Base-by-base conservation (phyloP, 1,140 invertebrate genomes). In the Gonatopus flavifemur region DNA sequence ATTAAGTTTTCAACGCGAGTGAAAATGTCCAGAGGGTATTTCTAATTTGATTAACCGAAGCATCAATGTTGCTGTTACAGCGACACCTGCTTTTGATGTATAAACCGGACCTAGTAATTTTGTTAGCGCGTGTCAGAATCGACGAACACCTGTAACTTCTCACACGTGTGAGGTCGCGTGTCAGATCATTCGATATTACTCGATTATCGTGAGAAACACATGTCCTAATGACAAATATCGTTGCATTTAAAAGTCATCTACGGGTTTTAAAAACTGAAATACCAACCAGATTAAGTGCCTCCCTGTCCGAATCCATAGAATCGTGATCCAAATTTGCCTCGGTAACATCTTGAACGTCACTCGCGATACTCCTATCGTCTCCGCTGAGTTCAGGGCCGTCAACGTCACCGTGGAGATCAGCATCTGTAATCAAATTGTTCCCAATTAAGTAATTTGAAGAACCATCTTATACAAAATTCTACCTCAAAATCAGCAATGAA, bases 231-330 rank as follows among this genome's bases (percentile, higher is more conserved):
- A 15, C 32, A 9, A 33, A 4, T 18, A 19, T 20, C 3, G 25
- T 12, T 49, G 16, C 0, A 16, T 22, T n/a, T n/a, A n/a, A n/a
- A n/a, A n/a, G n/a, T n/a, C n/a, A n/a, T n/a, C n/a, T n/a, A 22
- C n/a, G 19, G 8, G 20, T 13, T 12, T 28, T 12, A 31, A 7
- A 35, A 9, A 0, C 20, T 42, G 21, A 20, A 32, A 7, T 45
- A 70, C 66, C 73, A 49, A 82, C 81, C 72, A 83, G 60, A 52
- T 83, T 83, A 16, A 83, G 77, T 9, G 81, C 81, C 51, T 78
- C 79, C 57, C 78, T 72, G 44, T 83, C 81, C 8, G 81, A 82
- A 43, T 82, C 80, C 64, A 81, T 76, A 46, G 80, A 83, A 55
- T 83, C 81, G 37, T 77, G 80, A 49, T 82, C 80, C 28, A 81